Evolutionary conservation across 2,113 vertebrate genomes (phyloP).

Genomic region (Halichoeres trimaculatus): DNA sequence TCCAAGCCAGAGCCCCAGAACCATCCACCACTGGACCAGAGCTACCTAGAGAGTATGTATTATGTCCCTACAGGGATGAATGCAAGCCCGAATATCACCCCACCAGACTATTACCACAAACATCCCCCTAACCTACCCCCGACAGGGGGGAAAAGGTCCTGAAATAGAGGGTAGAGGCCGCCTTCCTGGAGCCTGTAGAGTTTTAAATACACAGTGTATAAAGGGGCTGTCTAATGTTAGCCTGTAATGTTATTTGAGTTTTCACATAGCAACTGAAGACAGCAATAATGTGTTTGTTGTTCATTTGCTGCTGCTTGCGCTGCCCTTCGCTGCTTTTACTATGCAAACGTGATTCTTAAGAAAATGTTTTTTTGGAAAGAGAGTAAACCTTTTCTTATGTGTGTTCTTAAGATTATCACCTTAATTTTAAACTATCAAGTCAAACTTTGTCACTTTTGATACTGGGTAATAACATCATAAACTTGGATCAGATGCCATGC

Average conservation of each 20-base stretch:
- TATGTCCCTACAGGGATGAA: constrained; percentile 91
- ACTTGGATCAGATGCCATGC: constrained; percentile 22
- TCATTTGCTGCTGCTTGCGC: constrained; percentile 65
- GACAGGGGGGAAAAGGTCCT: constrained; percentile 85
- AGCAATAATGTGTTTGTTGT: constrained; percentile 64
- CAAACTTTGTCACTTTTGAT: constrained; percentile 43
- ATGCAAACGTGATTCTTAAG: constrained; percentile 23
- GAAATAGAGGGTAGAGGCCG: constrained; percentile 78
- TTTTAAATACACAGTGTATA: constrained; percentile 78
- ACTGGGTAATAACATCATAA: constrained; percentile 20
- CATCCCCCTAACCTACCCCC: constrained; percentile 77
- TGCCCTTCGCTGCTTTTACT: constrained; percentile 46
- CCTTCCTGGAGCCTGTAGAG: constrained; percentile 76
- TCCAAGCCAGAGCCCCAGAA: constrained; percentile 81
- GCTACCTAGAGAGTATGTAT: constrained; percentile 90
- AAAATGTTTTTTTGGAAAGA: constrained; percentile 42
- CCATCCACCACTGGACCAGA: constrained; percentile 84
- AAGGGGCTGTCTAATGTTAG: constrained; percentile 73
- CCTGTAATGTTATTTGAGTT: constrained; percentile 76
- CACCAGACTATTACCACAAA: constrained; percentile 83
- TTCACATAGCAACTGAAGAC: constrained; percentile 68
- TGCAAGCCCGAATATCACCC: constrained; percentile 85
- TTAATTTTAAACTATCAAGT: constrained; percentile 23
- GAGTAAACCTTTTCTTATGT: constrained; percentile 38
- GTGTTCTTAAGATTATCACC: constrained; percentile 24